Evolutionary conservation across 2,888 invertebrate species (phyloP), one percentile per base, ranked within the genome.

Genomic region (Eilema griseolum): DNA sequence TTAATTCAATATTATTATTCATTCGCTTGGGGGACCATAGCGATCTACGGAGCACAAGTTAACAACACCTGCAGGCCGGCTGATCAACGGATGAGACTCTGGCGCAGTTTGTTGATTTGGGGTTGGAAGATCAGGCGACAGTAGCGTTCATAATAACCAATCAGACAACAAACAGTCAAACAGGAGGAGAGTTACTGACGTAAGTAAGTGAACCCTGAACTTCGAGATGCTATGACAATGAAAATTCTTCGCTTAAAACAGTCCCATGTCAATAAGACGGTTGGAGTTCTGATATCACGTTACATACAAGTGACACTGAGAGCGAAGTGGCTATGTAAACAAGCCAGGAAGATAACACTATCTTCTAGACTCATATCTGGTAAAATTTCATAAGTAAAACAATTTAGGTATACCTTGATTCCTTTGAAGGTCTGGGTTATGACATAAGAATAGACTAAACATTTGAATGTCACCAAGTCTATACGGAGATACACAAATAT

Each of bases 361-460:
- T 66, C 59, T 41, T n/a, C 16, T 28, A 46, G 8, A n/a, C 20
- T 37, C 23, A 31, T 78, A 83, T 83, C 76, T 78, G 74, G 69
- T 10, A 79, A 81, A 81, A 76, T 71, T 74, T 78, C 70, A 74
- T 64, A 67, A n/a, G n/a, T n/a, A n/a, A 60, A 71, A 75, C 70
- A 71, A 69, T 75, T 71, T 70, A 71, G 24, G 31, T 31, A 61
- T 60, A 60, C 60, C 60, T 61, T 61, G 61, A 33, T n/a, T 61
- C 12, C 31, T 20, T 63, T 23, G 77, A 81, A 79, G 85, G 85
- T 80, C 82, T 76, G 75, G 84, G 85, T 85, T 84, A 84, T n/a
- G 52, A 52, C 4, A 20, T 52, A 46, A 1, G 5, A n/a, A 23
- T 33, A 62, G 24, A 62, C 10, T 37, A 57, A n/a, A 41, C 59